Evolutionary conservation across 2,888 invertebrate species (phyloP).

Genomic region (Xestobium rufovillosum): DNA sequence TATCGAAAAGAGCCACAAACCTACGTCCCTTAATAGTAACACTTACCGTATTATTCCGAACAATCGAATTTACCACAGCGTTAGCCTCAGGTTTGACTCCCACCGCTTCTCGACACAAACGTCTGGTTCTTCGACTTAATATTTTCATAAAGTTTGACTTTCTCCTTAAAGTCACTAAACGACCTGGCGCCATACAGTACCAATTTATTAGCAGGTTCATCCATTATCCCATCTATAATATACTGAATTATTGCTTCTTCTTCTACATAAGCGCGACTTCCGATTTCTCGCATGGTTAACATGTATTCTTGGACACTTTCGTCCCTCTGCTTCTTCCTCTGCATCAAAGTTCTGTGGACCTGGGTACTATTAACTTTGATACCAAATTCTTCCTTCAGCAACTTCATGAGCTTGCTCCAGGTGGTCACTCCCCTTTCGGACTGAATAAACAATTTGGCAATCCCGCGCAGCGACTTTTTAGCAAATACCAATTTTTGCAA

Average conservation of each 20-base stretch:
- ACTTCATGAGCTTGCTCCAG: conserved; percentile 22
- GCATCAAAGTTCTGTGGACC: too few relatives aligned
- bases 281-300: conserved; percentile 32
- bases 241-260: conserved; percentile 19
- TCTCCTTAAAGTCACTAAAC: conserved; percentile 18
- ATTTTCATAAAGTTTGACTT: conserved; percentile 20
- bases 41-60: conserved; percentile 13
- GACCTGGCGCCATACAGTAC: conserved; percentile 20
- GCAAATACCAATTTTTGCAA: conserved; percentile 28
- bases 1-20: conserved; percentile 18
- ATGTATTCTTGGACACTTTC: conserved; percentile 37
- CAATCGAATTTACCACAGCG: too few relatives aligned
- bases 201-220: conserved; percentile 20
- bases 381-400: conserved; percentile 24
- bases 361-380: conserved; percentile 21
- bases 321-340: too few relatives aligned
- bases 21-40: conserved; percentile 9
- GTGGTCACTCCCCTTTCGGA: conserved; percentile 24
- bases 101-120: too few relatives aligned
- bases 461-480: conserved; percentile 26
- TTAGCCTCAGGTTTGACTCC: too few relatives aligned
- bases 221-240: conserved; percentile 22
- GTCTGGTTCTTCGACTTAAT: too few relatives aligned
- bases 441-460: conserved; percentile 28
- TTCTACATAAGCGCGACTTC: conserved; percentile 16